Base-by-base conservation (phyloP, 1,140 invertebrate genomes). In the Heliconius eleuchia region DNA sequence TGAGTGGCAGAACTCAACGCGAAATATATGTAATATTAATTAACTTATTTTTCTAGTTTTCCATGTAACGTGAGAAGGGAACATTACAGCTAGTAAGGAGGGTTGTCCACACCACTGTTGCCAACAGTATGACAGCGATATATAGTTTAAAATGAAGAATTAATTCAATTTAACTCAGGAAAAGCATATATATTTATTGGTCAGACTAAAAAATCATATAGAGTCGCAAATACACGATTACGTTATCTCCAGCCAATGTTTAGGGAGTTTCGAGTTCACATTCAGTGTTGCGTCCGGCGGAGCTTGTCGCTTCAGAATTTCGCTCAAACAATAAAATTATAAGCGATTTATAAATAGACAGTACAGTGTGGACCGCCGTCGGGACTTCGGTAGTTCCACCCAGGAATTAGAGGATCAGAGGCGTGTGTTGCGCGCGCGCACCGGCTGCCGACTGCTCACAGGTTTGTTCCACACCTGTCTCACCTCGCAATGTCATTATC, bases 301-400 rank as follows among this genome's bases (percentile, higher is more conserved):
- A 86, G 85, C 90, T 91, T 92, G 91, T 92, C 91, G 91, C 86
- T 90, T 85, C 84, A 85, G 85, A 87, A 89, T 88, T 92, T 91
- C 87, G 91, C 85, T 88, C 87, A 93, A 94, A 94, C 91, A 94
- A 94, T 94, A 91, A 94, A 94, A 92, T 93, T 94, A 94, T 94
- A 92, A 91, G 87, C 90, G 80, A 85, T 84, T 90, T 93, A 92
- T 88, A 93, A 93, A 94, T 93, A 93, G 88, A 81, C 50, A 27
- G n/a, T 66, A 66, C 11, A 66, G 60, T 52, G 77, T 78, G 72
- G 75, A 80, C 75, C 75, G 75, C 55, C 70, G 39, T 39, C 75
- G 76, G 71, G 66, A 27, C n/a, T 5, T 80, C 79, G 80, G 86
- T 87, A 87, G 87, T 88, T 83, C 81, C 77, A 85, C 77, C 86